Evolutionary conservation across 2,113 vertebrate species (phyloP), one percentile per base, ranked within the genome.

Genomic region (Thoracochromis brauschi): DNA sequence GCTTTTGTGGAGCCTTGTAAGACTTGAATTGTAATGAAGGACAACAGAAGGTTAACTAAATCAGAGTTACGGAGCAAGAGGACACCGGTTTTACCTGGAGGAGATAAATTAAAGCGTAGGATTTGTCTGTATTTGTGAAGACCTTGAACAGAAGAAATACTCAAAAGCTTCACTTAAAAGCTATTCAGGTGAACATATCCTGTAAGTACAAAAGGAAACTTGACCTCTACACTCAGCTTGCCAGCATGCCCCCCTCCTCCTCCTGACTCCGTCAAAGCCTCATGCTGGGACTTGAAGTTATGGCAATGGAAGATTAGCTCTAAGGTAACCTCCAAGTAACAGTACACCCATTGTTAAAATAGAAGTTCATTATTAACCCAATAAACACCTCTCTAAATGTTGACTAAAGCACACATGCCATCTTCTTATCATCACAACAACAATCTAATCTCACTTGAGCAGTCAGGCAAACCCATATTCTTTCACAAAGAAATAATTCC

Each of bases 301-400:
- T 91, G 89, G 65, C 85, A 90, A 91, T 47, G 80, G 45, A 81
- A 85, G 82, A 90, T 89, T 86, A 89, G 35, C 84, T 55, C 89
- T 14, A 85, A 91, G 85, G 85, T 87, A 81, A 94, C 88, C 80
- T 88, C 80, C 19, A n/a, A 83, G 57, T 58, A 80, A 83, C 51
- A 68, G 31, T 4, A 9, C 17, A 86, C 47, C 26, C 60, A 75
- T 57, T 63, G 90, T 81, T 87, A 49, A 35, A 81, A 35, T 29
- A 80, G 83, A 6, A 57, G 91, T 91, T 94, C 13, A 89, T 92
- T 35, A 94, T 94, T 94, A 92, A 93, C 90, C 58, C 29, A 60
- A 85, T 68, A 4, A 58, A 68, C 11, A 38, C 16, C 24, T 79
- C 53, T 31, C 12, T 16, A 47, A 73, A 57, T 17, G 80, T 63